Evolutionary conservation across 2,888 invertebrate genomes (phyloP).

Genomic region (Didymodactylos carnosus): DNA sequence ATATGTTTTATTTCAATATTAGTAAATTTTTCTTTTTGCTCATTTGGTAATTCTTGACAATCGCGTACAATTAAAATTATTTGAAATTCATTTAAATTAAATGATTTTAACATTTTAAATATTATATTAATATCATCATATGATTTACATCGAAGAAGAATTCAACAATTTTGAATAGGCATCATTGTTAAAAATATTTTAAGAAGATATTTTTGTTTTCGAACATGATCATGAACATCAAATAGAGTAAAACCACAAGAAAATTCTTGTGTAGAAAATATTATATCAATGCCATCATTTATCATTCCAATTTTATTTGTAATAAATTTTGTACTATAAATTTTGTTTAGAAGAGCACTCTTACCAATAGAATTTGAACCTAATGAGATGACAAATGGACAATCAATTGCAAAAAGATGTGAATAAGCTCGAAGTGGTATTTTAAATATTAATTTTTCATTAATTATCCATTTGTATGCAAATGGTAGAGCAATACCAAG

Average conservation of each 20-base stretch:
- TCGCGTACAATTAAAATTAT: background rate
- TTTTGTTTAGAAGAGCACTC: background rate
- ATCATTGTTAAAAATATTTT: background rate
- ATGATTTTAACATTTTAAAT: background rate
- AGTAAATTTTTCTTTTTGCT: background rate
- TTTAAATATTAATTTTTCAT: background rate
- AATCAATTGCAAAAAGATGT: background rate
- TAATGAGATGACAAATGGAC: background rate
- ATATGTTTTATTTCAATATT: background rate
- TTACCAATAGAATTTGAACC: background rate
- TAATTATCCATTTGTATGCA: background rate
- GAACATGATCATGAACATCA: background rate
- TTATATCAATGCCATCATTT: background rate
- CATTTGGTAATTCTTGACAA: background rate
- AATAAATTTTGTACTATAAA: background rate
- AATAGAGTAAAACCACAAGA: background rate
- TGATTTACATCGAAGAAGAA: background rate
- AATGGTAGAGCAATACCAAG: background rate
- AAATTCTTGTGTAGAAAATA: background rate
- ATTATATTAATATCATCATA: background rate
- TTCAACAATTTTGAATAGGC: background rate
- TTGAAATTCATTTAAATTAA: background rate
- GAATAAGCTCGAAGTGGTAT: background rate
- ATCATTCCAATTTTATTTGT: background rate
- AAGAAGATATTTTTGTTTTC: background rate